Evolutionary conservation across 2,113 vertebrate species (phyloP).

Genomic region (Himantopus leucocephalus): DNA sequence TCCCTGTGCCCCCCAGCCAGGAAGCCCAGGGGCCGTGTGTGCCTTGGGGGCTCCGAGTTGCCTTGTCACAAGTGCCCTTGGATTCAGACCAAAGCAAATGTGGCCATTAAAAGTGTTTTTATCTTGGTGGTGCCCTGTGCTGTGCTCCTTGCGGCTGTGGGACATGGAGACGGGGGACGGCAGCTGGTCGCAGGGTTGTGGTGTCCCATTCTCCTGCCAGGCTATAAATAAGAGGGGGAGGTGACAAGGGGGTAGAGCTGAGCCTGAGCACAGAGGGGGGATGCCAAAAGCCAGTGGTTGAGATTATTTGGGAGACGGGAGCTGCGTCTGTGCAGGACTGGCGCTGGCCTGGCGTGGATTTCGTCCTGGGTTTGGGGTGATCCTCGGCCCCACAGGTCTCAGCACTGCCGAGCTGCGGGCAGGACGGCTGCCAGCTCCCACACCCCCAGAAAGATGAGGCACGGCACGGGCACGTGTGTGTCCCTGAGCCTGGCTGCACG

Average conservation of each 20-base stretch:
- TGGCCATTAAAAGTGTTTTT: constrained; percentile 41
- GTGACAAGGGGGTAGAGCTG: not conserved
- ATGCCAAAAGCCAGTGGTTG: not conserved
- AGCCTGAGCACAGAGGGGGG: not conserved
- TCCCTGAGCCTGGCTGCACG: not conserved
- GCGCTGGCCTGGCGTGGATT: not conserved
- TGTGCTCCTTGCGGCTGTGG: not conserved
- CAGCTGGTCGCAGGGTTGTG: not conserved
- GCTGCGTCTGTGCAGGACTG: not conserved
- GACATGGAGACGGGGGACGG: not conserved
- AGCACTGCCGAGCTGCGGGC: not conserved
- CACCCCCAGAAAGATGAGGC: not conserved
- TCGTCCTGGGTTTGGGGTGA: not conserved
- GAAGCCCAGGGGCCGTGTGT: not conserved
- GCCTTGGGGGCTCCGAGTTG: not conserved
- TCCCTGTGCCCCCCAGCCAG: not conserved
- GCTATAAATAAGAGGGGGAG: constrained; percentile 1
- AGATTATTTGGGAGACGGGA: not conserved
- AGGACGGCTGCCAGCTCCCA: not conserved
- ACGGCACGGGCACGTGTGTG: fast-evolving
- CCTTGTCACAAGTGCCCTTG: constrained; percentile 56
- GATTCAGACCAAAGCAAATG: constrained; percentile 50
- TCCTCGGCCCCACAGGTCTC: not conserved
- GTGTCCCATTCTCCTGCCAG: not conserved
- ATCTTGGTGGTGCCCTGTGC: not conserved